phyloP scores from a whole-genome alignment of 2,113 vertebrate genomes.

The Albula goreensis region DNA sequence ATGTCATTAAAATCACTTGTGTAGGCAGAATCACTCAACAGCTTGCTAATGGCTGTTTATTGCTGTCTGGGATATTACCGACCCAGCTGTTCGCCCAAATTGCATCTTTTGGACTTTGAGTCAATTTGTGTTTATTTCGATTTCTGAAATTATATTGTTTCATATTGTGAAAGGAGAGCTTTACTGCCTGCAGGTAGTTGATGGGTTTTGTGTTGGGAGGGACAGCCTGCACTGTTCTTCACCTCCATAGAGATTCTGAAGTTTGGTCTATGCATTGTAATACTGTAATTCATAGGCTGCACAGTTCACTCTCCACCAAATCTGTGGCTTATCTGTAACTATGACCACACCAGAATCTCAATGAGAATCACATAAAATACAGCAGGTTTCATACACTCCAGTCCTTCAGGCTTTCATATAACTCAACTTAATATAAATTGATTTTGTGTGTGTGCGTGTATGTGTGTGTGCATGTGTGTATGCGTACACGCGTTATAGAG shows the following conservation, averaged over 20 bases:
- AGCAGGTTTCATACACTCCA: neutral
- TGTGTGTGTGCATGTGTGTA: neutral
- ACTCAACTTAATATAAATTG: constrained; percentile 1
- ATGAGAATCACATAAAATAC: neutral
- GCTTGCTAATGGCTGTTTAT: neutral
- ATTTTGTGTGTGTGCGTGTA: neutral
- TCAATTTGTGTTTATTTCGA: neutral
- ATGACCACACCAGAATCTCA: neutral
- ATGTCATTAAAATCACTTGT: neutral
- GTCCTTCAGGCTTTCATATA: neutral
- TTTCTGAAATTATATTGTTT: neutral
- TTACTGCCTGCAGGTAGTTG: neutral
- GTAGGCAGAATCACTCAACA: neutral
- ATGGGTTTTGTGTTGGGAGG: neutral
- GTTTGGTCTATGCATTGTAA: neutral
- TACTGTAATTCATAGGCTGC: neutral
- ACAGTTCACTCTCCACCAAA: neutral
- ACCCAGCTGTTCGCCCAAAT: neutral
- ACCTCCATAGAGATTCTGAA: neutral
- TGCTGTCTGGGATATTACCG: neutral
- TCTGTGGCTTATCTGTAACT: neutral
- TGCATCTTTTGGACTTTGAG: neutral
- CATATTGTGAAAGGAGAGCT: neutral
- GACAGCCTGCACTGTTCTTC: neutral
- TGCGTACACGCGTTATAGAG: neutral